Percentiles rank a stretch among this genome's conserved stretches.
These are phyloP conservation scores for Venusia cambrica DNA, from an alignment of 2,888 invertebrate genomes.

Conservation along the genomic window DNA sequence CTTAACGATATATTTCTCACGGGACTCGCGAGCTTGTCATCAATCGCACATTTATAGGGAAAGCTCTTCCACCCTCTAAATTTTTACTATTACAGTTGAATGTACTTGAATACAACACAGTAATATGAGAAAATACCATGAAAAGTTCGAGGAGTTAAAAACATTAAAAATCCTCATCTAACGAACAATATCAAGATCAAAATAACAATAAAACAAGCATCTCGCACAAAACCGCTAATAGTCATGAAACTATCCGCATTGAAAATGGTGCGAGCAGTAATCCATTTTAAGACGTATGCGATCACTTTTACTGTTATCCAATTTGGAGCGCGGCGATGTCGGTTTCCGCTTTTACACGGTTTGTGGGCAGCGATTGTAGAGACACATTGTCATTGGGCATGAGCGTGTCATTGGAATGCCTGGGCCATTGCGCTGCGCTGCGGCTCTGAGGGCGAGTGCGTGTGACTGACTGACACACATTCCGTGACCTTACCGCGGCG, in stretches of 20 bases:
- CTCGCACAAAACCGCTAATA: conserved; percentile 55
- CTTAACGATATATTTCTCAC: conserved; percentile 13
- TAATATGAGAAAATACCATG: conserved; percentile 15
- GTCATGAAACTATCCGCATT: conserved; percentile 54
- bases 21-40: conserved; percentile 14
- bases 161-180: conserved; percentile 21
- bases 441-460: conserved; percentile 50
- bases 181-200: conserved; percentile 34
- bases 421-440: conserved; percentile 32
- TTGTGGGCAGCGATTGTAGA: conserved; percentile 56
- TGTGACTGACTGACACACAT: conserved; percentile 69
- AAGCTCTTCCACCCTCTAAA: conserved; percentile 4
- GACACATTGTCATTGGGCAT: conserved; percentile 66
- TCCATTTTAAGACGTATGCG: conserved; percentile 71
- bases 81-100: no score
- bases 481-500: conserved; percentile 41
- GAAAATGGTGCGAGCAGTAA: conserved; percentile 52
- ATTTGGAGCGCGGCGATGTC: conserved; percentile 71
- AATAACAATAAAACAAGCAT: conserved; percentile 53
- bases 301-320: conserved; percentile 80
- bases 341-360: conserved; percentile 78
- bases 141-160: conserved; percentile 22
- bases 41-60: conserved; percentile 3
- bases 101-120: no score
- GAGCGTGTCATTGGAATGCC: conserved; percentile 61